Evolutionary conservation across 2,113 vertebrate genomes (phyloP), one percentile per base, ranked within the genome.

Genomic region (Pseudorhombus dupliciocellatus): DNA sequence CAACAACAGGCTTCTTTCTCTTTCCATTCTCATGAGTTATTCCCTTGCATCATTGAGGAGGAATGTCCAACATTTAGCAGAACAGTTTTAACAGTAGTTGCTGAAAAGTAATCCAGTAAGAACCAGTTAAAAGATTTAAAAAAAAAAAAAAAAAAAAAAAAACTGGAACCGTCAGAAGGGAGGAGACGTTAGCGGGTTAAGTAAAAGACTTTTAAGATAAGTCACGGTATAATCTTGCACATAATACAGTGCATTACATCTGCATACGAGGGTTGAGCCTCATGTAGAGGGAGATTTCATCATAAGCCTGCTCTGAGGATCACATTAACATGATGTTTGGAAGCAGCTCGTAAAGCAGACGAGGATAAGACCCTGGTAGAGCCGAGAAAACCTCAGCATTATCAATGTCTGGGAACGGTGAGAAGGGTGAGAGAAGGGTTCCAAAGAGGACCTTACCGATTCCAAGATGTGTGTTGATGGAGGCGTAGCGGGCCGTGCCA

Each of bases 391-490:
- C 46, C 16, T 7, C 46, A 48, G 18, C 40, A 44, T 44, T 16
- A 42, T 42, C 14, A 42, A 42, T 6, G 40, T 16, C 46, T 50
- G 46, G 9, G 20, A 50, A 60, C 2, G n/a, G n/a, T n/a, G n/a
- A n/a, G n/a, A n/a, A 1, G 8, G 16, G 7, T 40, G 7, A 15
- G 24, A 46, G 42, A 46, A 44, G 26, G 2, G 26, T 28, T 28
- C 5, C 26, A 28, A 37, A 37, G 40, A 0, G 8, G 10, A 40
- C 40, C 94, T 95, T 90, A 98, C 97, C 97, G 0, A 98, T 98
- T 78, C 97, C 97, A 87, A 98, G 91, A 87, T 98, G 97, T 21
- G 97, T 98, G 90, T 98, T 98, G 92, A 98, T 98, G 79, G 97
- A 98, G 81, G 97, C 97, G 0, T 98, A 98, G 81, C 97, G 96